These are phyloP conservation scores for Calidris pugnax DNA, from an alignment of 2,113 vertebrate species.

Conservation along the genomic window DNA sequence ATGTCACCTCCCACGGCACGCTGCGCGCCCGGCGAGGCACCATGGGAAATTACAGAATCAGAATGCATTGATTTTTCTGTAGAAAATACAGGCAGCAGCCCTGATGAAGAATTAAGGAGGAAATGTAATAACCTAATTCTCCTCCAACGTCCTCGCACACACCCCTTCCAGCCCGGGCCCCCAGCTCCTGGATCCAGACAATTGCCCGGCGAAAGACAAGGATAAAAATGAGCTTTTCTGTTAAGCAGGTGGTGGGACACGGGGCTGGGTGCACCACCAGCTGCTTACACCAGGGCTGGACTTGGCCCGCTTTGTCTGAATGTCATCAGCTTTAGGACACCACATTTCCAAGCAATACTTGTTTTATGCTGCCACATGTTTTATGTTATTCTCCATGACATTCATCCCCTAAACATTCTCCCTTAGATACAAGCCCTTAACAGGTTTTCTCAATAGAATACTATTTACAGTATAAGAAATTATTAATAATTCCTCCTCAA, in stretches of 20 bases:
- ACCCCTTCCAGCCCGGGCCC: slow-evolving; percentile 23
- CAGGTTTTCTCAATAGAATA: slow-evolving; percentile 55
- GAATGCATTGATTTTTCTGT: slow-evolving; percentile 90
- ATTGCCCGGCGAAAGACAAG: background rate
- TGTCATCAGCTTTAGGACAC: background rate
- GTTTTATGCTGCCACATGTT: background rate
- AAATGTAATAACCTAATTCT: slow-evolving; percentile 78
- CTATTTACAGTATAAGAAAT: slow-evolving; percentile 48
- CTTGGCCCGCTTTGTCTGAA: background rate
- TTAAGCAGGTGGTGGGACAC: background rate
- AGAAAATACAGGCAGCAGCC: slow-evolving; percentile 71
- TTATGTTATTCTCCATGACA: background rate
- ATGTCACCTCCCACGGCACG: slow-evolving; percentile 87
- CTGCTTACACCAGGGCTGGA: background rate
- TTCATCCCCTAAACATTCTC: slow-evolving; percentile 27
- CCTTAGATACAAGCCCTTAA: slow-evolving; percentile 6
- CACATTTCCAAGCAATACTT: background rate
- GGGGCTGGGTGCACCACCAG: background rate
- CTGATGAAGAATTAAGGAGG: slow-evolving; percentile 80
- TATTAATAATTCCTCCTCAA: slow-evolving; percentile 61
- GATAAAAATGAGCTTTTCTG: background rate
- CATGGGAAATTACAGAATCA: slow-evolving; percentile 94
- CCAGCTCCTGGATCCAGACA: background rate
- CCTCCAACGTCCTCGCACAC: slow-evolving; percentile 12
- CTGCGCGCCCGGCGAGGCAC: slow-evolving; percentile 78